Evolutionary conservation across 1,140 invertebrate genomes (phyloP).

Genomic region (Daktulosphaira vitifoliae): DNA sequence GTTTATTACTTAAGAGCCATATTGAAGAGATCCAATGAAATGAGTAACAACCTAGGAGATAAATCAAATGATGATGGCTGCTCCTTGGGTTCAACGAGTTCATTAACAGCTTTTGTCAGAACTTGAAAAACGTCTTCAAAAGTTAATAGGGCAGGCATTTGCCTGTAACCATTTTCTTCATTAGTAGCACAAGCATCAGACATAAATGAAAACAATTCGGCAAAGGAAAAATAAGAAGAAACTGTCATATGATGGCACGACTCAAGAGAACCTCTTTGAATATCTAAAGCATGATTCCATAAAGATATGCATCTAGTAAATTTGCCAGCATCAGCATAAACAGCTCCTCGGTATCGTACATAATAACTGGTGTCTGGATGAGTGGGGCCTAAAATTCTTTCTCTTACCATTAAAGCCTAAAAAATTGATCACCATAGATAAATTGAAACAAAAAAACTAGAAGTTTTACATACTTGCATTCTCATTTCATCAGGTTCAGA

Average conservation of each 20-base stretch:
- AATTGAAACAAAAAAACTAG: constrained; percentile 50
- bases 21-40: constrained; percentile 34
- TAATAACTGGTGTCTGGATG: constrained; percentile 96
- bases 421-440: neutral
- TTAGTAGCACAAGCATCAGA: constrained; percentile 56
- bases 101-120: constrained; percentile 40
- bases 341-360: constrained; percentile 75
- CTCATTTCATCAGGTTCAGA: constrained; percentile 90
- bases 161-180: constrained; percentile 37
- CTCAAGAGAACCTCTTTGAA: constrained; percentile 87
- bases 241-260: constrained; percentile 92
- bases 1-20: constrained; percentile 1
- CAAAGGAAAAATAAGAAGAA: constrained; percentile 84
- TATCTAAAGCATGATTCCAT: constrained; percentile 95
- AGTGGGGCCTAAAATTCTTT: constrained; percentile 81
- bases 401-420: constrained; percentile 74
- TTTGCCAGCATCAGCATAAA: constrained; percentile 89
- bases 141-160: constrained; percentile 22
- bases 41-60: constrained; percentile 25
- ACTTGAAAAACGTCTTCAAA: constrained; percentile 49
- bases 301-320: constrained; percentile 84
- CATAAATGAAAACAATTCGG: constrained; percentile 92
- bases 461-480: constrained; percentile 74
- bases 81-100: constrained; percentile 37
- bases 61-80: constrained; percentile 17